phyloP scores from a whole-genome alignment of 2,797 vertebrate species.

The Mus spretus region DNA sequence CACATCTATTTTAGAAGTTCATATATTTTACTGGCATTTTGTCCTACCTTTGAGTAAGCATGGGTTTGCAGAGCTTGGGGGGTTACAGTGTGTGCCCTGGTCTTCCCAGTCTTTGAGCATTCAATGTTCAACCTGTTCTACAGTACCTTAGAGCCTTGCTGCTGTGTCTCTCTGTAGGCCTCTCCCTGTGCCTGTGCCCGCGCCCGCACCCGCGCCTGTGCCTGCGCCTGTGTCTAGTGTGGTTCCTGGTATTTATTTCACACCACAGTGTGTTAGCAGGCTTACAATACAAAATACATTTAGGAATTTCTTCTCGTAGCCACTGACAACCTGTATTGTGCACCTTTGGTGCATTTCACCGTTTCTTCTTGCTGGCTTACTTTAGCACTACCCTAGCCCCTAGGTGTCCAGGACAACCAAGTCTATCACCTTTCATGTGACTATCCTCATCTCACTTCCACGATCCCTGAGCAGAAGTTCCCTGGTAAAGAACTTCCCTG shows the following conservation, averaged over 20 bases:
- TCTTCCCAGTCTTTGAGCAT: neutral
- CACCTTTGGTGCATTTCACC: no score
- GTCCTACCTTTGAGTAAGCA: neutral
- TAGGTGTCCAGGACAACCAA: neutral
- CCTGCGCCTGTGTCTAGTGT: neutral
- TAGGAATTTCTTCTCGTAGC: neutral
- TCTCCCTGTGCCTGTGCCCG: neutral
- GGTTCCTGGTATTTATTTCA: accelerated
- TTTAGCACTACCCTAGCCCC: neutral
- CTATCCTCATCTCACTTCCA: neutral
- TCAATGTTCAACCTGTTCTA: neutral
- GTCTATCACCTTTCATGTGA: neutral
- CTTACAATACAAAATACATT: accelerated
- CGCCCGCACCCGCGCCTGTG: no score
- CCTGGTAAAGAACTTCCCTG: neutral
- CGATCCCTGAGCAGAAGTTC: neutral
- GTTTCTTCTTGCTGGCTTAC: neutral
- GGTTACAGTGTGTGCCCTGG: neutral
- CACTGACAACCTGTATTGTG: accelerated
- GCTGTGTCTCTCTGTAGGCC: accelerated
- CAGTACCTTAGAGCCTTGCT: neutral
- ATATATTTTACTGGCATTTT: neutral
- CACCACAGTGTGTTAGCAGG: no score
- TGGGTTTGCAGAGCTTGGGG: neutral
- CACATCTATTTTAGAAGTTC: neutral